Evolutionary conservation across 2,113 vertebrate species (phyloP), one percentile per base, ranked within the genome.

Genomic region (Platysternon megacephalum): DNA sequence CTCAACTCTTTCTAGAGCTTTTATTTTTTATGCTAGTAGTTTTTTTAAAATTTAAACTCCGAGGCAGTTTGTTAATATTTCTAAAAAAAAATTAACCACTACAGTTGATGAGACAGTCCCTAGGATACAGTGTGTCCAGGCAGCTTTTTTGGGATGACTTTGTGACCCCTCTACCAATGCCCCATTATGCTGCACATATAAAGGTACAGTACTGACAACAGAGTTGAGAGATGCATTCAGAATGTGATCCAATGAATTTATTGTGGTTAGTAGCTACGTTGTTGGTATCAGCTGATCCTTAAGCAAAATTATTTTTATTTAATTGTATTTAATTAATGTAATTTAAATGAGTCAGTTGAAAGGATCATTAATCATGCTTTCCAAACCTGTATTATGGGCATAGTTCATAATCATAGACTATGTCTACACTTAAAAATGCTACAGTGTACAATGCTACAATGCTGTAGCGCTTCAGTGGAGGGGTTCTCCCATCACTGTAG

Each of bases 1-100:
- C 81, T 85, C 90, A 91, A 76, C 12, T 88, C 49, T 13, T 96
- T 97, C 89, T 21, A 51, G 39, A 85, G 85, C 90, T 86, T 91
- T 96, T 93, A 83, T 92, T 96, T 61, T 85, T 89, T 79, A 4
- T 46, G 74, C 90, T 2, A 79, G 22, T n/a, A 49, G 55, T n/a
- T n/a, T 94, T 91, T 97, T 96, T 94, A 79, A 86, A 96, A 94
- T 53, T 55, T 94, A 87, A 4, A 19, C 3, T 90, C 58, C 91
- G 87, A 95, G 76, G 56, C 93, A 93, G 82, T 79, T 49, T 92
- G 89, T 86, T 94, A 56, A 29, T 92, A 91, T 58, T 82, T 95
- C 48, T 89, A 79, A 83, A 91, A 93, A 90, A 85, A 84, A 2
- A 85, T 42, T 28, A 91, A 76, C 83, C 35, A 49, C 35, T 86